Evolutionary conservation across 2,888 invertebrate species (phyloP).

Genomic region (Aromia moschata): DNA sequence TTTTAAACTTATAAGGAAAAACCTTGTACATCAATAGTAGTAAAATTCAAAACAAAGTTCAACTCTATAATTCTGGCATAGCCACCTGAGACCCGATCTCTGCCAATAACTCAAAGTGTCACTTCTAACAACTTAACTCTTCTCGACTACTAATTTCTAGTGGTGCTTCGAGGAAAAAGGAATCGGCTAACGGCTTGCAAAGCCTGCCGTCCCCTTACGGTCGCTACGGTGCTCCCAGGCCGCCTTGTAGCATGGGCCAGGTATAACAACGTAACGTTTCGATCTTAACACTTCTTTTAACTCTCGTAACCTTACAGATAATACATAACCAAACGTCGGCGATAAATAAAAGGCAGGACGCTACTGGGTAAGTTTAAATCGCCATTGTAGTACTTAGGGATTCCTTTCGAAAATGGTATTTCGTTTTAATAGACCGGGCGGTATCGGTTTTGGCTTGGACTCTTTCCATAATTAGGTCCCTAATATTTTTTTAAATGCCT

Average conservation of each 20-base stretch:
- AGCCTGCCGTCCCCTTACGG: conserved; percentile 59
- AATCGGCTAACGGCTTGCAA: conserved; percentile 59
- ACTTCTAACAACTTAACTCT: conserved; percentile 5
- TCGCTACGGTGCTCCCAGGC: conserved; percentile 71
- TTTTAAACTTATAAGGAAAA: too few relatives aligned
- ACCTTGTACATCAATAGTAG: too few relatives aligned
- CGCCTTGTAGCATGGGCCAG: conserved; percentile 75
- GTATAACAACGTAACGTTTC: conserved; percentile 59
- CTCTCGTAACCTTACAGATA: conserved; percentile 66
- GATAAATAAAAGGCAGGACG: conserved; percentile 65
- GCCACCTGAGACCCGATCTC: too few relatives aligned
- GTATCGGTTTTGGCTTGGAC: too few relatives aligned
- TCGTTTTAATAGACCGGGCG: too few relatives aligned
- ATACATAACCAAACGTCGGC: conserved; percentile 70
- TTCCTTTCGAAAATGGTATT: too few relatives aligned
- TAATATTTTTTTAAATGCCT: too few relatives aligned
- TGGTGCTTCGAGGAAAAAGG: conserved; percentile 43
- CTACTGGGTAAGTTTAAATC: conserved; percentile 67
- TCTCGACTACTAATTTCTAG: conserved; percentile 39
- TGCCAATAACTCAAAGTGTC: background rate
- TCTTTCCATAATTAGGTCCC: too few relatives aligned
- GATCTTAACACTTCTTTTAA: conserved; percentile 5
- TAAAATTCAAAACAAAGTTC: too few relatives aligned
- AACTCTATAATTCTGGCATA: too few relatives aligned
- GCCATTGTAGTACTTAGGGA: too few relatives aligned